Base-by-base conservation (phyloP, 1,140 invertebrate species). In the Drosophila repleta region DNA sequence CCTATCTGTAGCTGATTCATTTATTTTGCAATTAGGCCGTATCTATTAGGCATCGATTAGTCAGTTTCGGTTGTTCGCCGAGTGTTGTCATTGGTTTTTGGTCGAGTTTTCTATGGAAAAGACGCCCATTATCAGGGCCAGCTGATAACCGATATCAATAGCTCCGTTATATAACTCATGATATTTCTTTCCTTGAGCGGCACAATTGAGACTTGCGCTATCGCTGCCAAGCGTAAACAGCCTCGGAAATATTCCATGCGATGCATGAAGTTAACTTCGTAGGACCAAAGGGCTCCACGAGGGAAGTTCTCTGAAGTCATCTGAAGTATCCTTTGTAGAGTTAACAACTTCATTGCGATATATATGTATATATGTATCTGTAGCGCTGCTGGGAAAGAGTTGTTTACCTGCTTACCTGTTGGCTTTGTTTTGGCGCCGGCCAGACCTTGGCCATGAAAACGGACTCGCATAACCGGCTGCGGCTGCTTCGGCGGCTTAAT, bases 361-460 rank as follows among this genome's bases (percentile, higher is more conserved):
- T 29, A 6, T 10, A 1, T 29, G 1, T 29, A 4, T n/a, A 11
- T 7, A 7, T 29, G 7, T 10, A 1, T 29, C 7, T 29, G 13
- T n/a, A 7, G 39, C 13, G 3, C 13, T n/a, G 15, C 5, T 4
- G 39, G 39, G 3, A 41, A 41, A n/a, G 37, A 39, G 37, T 6
- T 39, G 5, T 7, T n/a, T 6, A 39, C 11, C 32, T 18, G 63
- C 46, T 65, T 57, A 32, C n/a, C 43, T 20, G 29, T 39, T 32
- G n/a, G 17, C 20, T 21, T 41, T 46, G 32, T 13, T 17, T 17
- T 46, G 61, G 20, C 52, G 62, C 51, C 52, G 29, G 43, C 15
- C 65, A 70, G 66, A 74, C 72, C 72, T 74, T 74, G 72, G 66
- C 72, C 72, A 51, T 70, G 72, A 74, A 60, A 74, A 41, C 65